Evolutionary conservation across 2,888 invertebrate species (phyloP), one percentile per base, ranked within the genome.

Genomic region (Metalampra italica): DNA sequence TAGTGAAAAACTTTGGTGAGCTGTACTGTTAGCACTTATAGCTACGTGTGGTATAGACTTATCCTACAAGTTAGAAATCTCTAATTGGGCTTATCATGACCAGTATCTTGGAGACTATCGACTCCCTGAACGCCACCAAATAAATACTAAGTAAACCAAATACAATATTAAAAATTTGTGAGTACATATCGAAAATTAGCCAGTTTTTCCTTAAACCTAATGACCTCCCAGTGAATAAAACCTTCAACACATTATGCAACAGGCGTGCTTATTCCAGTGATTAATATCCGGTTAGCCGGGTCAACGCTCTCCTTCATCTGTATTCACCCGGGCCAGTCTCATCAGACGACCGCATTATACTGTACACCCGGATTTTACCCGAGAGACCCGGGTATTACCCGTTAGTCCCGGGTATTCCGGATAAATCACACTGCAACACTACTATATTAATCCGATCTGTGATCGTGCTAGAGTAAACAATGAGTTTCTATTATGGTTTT

Each of bases 261-360:
- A 71, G 66, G 63, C 62, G 32, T 55, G 54, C 14, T 43, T 45
- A 57, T 55, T 60, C 52, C 56, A 53, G 61, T 64, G 70, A 78
- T 78, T 75, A 75, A 75, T 71, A 69, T 60, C 59, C 58, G 57
- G 51, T 42, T 52, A 45, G 50, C 59, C 64, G 64, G 70, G 65
- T 67, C 68, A 68, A 59, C 63, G 62, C 36, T 55, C 55, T 57
- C 57, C 62, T 65, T 76, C 74, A 79, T 82, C 75, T 73, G 79
- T 76, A 79, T 82, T 80, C 81, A 69, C 53, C 62, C 69, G 72
- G 68, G 60, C 45, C 45, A 42, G 55, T 62, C 68, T 80, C 76
- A 78, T 75, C 75, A 75, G 68, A 53, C 62, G 62, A 62, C 70
- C 68, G 71, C 66, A 67, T 61, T 60, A 56, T 57, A 29, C 56